Evolutionary conservation across 2,797 vertebrate species (phyloP).

Genomic region (Propithecus deckenii): DNA sequence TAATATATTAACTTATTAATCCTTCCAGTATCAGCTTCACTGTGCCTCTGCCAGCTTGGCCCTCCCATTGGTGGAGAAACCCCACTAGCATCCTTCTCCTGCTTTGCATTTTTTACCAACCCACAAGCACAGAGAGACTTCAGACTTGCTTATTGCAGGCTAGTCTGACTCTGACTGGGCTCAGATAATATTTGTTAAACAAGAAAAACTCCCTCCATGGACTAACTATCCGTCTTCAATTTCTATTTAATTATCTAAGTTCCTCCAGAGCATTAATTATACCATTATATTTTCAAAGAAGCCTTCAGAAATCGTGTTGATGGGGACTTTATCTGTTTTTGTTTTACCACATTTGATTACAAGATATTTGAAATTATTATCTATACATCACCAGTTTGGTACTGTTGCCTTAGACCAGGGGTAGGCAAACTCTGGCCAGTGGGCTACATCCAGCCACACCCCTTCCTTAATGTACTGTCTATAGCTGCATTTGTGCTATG

Average conservation of each 20-base stretch:
- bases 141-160: neutral
- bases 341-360: neutral
- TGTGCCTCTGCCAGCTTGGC: fast-evolving
- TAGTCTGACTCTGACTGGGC: neutral
- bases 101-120: neutral
- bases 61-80: fast-evolving
- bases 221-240: neutral
- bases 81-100: fast-evolving
- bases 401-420: neutral
- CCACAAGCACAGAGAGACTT: neutral
- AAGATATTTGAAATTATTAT: neutral
- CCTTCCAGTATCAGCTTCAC: neutral
- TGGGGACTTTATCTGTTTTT: neutral
- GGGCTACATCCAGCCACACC: neutral
- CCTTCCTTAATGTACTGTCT: neutral
- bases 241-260: neutral
- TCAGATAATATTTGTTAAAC: neutral
- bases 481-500: fast-evolving
- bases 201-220: neutral
- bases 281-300: neutral
- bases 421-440: neutral
- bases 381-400: neutral
- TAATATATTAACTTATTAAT: neutral
- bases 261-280: neutral
- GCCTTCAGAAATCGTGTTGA: neutral